Conservation (phyloP, 2,888 invertebrate genomes). For the Cyrtodaria siliqua region DNA sequence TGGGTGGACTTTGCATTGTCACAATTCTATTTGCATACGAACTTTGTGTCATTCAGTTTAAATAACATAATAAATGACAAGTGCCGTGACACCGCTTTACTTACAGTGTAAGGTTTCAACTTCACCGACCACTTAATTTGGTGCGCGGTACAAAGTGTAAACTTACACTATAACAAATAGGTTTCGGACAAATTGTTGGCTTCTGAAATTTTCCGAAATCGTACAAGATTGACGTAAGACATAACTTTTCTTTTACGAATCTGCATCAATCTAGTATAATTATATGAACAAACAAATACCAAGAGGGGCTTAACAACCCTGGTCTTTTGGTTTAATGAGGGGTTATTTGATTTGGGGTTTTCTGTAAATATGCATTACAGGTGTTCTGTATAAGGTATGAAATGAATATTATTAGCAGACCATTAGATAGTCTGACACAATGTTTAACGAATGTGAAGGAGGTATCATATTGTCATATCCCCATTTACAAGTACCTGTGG, state of each 20-base stretch:
- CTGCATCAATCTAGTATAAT: no score
- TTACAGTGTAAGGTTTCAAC: conserved; percentile 21
- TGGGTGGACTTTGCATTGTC: conserved; percentile 2
- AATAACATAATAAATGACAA: conserved; percentile 38
- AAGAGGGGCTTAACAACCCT: no score
- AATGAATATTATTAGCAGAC: no score
- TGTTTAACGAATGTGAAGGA: no score
- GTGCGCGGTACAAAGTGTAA: conserved; percentile 8
- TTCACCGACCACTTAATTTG: conserved; percentile 16
- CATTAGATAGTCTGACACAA: no score
- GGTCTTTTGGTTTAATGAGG: no score
- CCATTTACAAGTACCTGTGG: no score
- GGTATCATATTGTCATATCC: no score
- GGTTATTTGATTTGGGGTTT: no score
- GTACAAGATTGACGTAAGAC: conserved; percentile 7
- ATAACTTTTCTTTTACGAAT: not conserved
- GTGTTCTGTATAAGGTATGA: no score
- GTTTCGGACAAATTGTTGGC: conserved; percentile 22
- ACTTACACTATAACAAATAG: conserved; percentile 31
- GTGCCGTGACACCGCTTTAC: conserved; percentile 30
- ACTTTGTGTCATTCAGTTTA: conserved; percentile 26
- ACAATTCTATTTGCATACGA: conserved; percentile 38
- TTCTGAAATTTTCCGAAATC: conserved; percentile 10
- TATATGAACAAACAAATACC: no score
- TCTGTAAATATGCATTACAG: no score